Evolutionary conservation across 2,888 invertebrate genomes (phyloP).

Genomic region (Diadegma fenestrale): DNA sequence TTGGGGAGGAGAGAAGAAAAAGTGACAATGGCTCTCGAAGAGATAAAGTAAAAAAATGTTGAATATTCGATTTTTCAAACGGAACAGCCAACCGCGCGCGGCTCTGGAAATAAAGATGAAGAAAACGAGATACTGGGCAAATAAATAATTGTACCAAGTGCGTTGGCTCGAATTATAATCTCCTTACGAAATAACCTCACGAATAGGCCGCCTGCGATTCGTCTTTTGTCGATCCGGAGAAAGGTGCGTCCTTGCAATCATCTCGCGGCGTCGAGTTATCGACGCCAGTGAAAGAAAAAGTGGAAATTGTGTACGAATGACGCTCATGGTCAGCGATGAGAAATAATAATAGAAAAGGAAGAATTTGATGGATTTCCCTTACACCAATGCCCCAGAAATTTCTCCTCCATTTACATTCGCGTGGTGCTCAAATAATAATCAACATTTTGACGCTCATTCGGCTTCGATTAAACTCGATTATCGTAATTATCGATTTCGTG

Average conservation of each 20-base stretch:
- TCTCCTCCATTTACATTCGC: background rate
- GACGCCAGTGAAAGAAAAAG: constrained; percentile 52
- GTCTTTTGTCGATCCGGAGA: constrained; percentile 55
- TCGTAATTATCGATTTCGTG: background rate
- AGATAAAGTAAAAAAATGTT: background rate
- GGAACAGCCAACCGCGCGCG: background rate
- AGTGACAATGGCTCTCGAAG: background rate
- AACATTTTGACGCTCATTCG: background rate
- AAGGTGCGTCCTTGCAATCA: constrained; percentile 49
- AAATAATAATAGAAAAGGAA: constrained; percentile 11
- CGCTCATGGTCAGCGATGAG: constrained; percentile 40
- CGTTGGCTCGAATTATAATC: constrained; percentile 10
- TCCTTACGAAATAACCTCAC: constrained; percentile 28
- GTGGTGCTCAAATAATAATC: background rate
- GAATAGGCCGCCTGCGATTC: constrained; percentile 15
- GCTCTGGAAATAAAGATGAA: background rate
- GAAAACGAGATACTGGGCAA: background rate
- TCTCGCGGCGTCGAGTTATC: constrained; percentile 13
- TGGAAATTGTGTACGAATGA: constrained; percentile 40
- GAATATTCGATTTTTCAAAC: constrained; percentile 20
- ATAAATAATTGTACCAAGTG: background rate
- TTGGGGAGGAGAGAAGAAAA: background rate
- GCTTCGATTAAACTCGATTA: background rate
- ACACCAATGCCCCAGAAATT: background rate
- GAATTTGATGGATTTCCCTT: background rate